Conservation (phyloP, 1,140 invertebrate genomes). For the Megalopta genalis region DNA sequence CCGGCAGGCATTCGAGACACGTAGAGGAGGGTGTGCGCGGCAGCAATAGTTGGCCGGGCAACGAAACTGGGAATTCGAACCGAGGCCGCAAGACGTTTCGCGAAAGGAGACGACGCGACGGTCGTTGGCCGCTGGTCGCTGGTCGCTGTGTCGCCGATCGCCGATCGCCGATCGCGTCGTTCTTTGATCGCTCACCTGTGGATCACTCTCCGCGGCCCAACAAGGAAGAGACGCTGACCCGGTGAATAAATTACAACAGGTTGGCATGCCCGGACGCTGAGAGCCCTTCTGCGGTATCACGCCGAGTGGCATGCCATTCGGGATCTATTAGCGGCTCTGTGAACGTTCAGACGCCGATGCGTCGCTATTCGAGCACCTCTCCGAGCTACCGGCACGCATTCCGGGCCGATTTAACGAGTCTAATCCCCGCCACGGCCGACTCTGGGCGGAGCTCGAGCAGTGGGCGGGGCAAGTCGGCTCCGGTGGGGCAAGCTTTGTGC, state of each 20-base stretch:
- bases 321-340: slow-evolving; percentile 1
- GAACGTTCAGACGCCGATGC: neutral
- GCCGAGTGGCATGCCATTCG: slow-evolving; percentile 2
- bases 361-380: neutral
- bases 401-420: neutral
- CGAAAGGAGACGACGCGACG: too few species aligned
- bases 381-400: neutral
- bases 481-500: too few species aligned
- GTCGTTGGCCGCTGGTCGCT: too few species aligned
- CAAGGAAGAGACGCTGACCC: neutral
- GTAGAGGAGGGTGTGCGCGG: neutral
- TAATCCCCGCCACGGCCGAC: too few species aligned
- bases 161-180: too few species aligned
- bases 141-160: too few species aligned
- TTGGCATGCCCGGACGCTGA: neutral
- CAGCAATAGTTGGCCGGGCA: neutral
- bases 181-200: slow-evolving; percentile 3
- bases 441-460: too few species aligned
- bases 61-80: neutral
- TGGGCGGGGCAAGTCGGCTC: too few species aligned
- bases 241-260: slow-evolving; percentile 1
- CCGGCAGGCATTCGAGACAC: neutral
- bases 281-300: neutral
- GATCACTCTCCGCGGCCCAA: neutral
- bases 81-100: neutral